Base-by-base conservation (phyloP, 1,140 invertebrate genomes). In the Microvelia longipes region DNA sequence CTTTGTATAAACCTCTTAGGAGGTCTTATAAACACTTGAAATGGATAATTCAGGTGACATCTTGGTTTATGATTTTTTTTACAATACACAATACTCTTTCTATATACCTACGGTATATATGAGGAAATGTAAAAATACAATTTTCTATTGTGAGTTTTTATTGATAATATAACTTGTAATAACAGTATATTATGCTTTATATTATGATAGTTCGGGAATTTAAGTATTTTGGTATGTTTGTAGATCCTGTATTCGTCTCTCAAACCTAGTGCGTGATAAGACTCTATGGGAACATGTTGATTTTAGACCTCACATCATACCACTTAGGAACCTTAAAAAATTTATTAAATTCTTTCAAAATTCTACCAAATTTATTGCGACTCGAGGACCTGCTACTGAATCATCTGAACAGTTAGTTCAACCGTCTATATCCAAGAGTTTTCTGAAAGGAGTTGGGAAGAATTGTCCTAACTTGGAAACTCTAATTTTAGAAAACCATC, bases 231-330 rank as follows among this genome's bases (percentile, higher is more conserved):
- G 62, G 62, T 27, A 62, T 35, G 2, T 11, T 69, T 68, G 29
- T 72, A 83, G 83, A 71, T 81, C 79, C 68, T 83, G 82, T 70
- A 75, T 77, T 1, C 76, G 83, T 62, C 75, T 85, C 61, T 75
- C 77, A 29, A 78, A 75, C 71, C 71, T 85, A 15, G 76, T 79
- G 1, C 74, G 77, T 70, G 83, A 85, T 72, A 79, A 80, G 73
- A 81, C 82, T 11, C 77, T 85, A 64, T 85, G 83, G 83, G 79
- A 77, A 63, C 73, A 73, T 26, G 80, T 83, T 25, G 82, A 84
- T 78, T 80, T 83, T 66, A 78, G 81, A 63, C 74, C 73, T 25
- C 74, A 74, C 0, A 74, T 79, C 2, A 73, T 83, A 27, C 71
- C 77, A 15, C 69, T 79, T 25, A 75, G 79, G 25, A 79, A 81